Percentiles rank a stretch among this genome's conserved stretches.
Conservation (phyloP, 2,888 invertebrate species). For the Lacanobia wlatinum region DNA sequence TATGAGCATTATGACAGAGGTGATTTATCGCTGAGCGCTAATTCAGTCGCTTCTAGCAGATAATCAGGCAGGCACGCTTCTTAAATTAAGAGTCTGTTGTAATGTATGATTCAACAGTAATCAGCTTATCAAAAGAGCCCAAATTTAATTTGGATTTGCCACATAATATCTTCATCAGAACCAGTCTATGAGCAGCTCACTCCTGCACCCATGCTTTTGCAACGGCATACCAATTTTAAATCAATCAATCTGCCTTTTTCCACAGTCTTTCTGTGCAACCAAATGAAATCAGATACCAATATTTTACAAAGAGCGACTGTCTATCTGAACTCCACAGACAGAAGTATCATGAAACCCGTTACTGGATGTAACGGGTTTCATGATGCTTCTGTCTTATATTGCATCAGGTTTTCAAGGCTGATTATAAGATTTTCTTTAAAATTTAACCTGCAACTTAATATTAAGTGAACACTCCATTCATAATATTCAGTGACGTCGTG, state of each 20-base stretch:
- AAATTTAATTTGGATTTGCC: too few species aligned
- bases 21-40: not conserved
- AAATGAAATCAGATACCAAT: too few species aligned
- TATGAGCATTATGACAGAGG: not conserved
- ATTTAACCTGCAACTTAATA: too few species aligned
- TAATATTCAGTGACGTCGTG: constrained; percentile 20
- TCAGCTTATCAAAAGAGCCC: too few species aligned
- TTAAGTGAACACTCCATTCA: constrained; percentile 29
- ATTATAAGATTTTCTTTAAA: too few species aligned
- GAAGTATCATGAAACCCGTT: too few species aligned
- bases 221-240: not conserved
- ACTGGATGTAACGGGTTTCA: too few species aligned
- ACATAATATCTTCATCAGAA: not conserved
- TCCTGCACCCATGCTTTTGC: not conserved
- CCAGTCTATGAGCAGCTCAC: not conserved
- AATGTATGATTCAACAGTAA: not conserved
- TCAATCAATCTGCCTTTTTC: not conserved
- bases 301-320: too few species aligned
- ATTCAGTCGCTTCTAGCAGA: not conserved
- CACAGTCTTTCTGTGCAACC: too few species aligned
- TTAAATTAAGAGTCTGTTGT: not conserved
- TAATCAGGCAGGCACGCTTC: not conserved
- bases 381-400: too few species aligned
- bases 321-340: too few species aligned
- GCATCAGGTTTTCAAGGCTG: too few species aligned